Conservation (phyloP, 2,888 invertebrate species). For the Ormia ochracea region DNA sequence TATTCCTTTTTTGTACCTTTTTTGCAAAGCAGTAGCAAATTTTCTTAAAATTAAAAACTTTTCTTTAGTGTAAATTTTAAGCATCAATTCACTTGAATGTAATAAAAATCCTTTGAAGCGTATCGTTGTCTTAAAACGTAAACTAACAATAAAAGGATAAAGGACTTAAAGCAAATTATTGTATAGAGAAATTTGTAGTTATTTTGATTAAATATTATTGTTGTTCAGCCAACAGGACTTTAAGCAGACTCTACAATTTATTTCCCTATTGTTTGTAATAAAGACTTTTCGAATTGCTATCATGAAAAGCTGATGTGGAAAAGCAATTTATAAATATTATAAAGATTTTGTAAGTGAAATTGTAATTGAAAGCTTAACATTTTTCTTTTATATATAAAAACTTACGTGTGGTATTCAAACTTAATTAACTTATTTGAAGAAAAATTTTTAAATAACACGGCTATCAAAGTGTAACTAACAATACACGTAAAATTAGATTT, state of each 20-base stretch:
- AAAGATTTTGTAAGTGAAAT: not conserved
- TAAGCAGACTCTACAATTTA: not conserved
- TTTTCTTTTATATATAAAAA: not conserved
- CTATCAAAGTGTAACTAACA: constrained; percentile 22
- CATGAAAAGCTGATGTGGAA: not conserved
- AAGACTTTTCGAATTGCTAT: not conserved
- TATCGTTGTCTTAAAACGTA: constrained; percentile 37
- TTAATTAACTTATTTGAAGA: not conserved
- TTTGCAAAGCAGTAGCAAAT: constrained; percentile 21
- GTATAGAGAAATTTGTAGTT: constrained; percentile 59
- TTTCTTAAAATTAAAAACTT: constrained; percentile 67
- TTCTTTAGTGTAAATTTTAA: constrained; percentile 60
- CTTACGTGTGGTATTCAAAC: not conserved
- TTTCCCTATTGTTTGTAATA: not conserved
- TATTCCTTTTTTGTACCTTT: constrained; percentile 1
- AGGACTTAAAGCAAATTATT: constrained; percentile 71
- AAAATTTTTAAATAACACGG: constrained; percentile 2
- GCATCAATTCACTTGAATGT: constrained; percentile 65
- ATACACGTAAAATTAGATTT: not conserved
- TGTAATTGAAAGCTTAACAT: not conserved
- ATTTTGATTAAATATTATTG: constrained; percentile 35
- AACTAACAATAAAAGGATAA: constrained; percentile 65
- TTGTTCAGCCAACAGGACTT: constrained; percentile 38
- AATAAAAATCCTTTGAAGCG: constrained; percentile 62
- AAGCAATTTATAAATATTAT: not conserved